Conservation (phyloP, 2,113 vertebrate genomes). For the Cygnus buccinator region DNA sequence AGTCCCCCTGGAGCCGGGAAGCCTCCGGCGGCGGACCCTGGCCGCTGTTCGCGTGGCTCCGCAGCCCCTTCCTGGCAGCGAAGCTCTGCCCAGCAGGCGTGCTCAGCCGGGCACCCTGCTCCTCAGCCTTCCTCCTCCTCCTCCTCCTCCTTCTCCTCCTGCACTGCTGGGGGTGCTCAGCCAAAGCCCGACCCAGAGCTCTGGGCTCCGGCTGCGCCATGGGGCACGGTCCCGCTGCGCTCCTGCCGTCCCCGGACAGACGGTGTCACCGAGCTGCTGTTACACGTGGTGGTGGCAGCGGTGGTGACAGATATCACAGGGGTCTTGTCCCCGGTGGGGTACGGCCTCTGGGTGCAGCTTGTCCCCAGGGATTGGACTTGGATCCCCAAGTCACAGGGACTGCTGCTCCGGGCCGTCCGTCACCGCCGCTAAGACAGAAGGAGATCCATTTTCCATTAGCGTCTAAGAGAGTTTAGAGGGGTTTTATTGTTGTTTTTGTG, state of each 20-base stretch:
- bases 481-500: background rate
- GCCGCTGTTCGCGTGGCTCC: background rate
- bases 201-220: rapidly evolving
- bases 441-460: background rate
- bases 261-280: background rate
- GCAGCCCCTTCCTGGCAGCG: slow-evolving; percentile 2
- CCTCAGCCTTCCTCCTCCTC: background rate
- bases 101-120: background rate
- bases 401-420: background rate
- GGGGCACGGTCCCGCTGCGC: rapidly evolving
- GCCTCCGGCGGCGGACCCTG: background rate
- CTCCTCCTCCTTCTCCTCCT: background rate
- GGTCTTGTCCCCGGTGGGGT: too few relatives aligned
- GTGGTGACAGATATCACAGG: background rate
- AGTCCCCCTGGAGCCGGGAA: slow-evolving; percentile 54
- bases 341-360: background rate
- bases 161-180: background rate
- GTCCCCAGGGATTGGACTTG: background rate
- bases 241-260: background rate
- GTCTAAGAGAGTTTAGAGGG: slow-evolving; percentile 2
- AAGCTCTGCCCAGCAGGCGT: rapidly evolving
- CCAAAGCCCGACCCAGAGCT: background rate
- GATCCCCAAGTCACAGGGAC: rapidly evolving
- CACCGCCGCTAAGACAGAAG: background rate
- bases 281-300: rapidly evolving